Conservation (phyloP, 2,888 invertebrate genomes). For the Mythimna vitellina region DNA sequence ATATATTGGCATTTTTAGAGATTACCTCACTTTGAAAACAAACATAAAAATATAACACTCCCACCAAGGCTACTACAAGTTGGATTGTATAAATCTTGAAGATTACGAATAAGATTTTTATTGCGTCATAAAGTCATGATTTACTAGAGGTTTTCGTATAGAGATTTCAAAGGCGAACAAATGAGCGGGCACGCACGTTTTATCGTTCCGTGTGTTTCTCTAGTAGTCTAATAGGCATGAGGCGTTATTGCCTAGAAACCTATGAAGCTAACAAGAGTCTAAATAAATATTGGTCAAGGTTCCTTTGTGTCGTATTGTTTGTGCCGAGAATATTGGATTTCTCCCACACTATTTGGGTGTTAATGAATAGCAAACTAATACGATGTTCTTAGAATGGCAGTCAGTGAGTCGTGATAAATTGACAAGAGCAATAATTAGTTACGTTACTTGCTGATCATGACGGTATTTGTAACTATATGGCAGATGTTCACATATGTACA, state of each 20-base stretch:
- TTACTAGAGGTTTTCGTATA: constrained; percentile 41
- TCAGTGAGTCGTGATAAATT: not conserved
- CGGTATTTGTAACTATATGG: not conserved
- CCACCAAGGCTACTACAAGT: constrained; percentile 30
- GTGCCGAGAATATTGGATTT: constrained; percentile 26
- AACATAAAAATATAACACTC: constrained; percentile 5
- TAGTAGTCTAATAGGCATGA: constrained; percentile 56
- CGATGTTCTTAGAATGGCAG: not conserved
- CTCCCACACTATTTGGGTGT: constrained; percentile 46
- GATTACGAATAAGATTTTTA: constrained; percentile 35
- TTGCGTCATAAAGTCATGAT: constrained; percentile 23
- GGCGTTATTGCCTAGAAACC: constrained; percentile 67
- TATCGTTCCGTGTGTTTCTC: constrained; percentile 47
- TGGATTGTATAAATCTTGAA: constrained; percentile 33
- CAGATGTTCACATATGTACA: not conserved
- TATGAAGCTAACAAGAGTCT: constrained; percentile 60
- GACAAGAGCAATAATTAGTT: not conserved
- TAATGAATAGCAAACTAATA: constrained; percentile 19
- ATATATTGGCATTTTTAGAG: constrained; percentile 4
- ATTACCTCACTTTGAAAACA: constrained; percentile 31
- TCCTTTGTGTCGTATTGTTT: constrained; percentile 41
- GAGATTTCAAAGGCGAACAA: constrained; percentile 28
- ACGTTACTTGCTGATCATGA: not conserved
- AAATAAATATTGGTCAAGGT: constrained; percentile 73
- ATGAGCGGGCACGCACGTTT: constrained; percentile 30